These are phyloP conservation scores for Rhinogobius similis DNA, from an alignment of 2,113 vertebrate species.

Conservation along the genomic window DNA sequence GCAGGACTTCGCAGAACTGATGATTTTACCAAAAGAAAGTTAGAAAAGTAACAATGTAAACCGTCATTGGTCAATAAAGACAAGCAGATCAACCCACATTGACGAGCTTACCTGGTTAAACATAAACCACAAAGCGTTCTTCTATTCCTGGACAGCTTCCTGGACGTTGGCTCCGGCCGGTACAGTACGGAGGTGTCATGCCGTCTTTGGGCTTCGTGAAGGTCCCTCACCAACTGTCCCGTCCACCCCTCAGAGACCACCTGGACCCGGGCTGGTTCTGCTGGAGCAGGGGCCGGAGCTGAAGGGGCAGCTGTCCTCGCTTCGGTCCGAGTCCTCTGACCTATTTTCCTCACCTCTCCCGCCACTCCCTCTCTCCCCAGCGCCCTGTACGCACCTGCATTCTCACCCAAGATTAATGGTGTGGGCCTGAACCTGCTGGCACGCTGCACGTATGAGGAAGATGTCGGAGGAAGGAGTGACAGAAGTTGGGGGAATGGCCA, in stretches of 20 bases:
- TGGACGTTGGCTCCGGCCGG: conserved; percentile 7
- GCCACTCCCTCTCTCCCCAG: conserved; percentile 50
- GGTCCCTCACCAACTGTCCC: conserved; percentile 71
- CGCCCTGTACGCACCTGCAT: conserved; percentile 47
- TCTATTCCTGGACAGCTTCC: conserved; percentile 34
- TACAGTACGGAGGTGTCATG: conserved; percentile 23
- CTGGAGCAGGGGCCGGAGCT: conserved; percentile 51
- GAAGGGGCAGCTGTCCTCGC: conserved; percentile 74
- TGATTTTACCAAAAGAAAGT: too few relatives aligned
- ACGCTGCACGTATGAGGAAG: conserved; percentile 56
- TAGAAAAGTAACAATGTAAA: too few relatives aligned
- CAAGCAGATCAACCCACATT: too few relatives aligned
- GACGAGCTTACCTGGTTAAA: background rate
- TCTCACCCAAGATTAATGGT: conserved; percentile 77
- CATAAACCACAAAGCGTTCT: background rate
- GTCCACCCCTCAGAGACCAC: conserved; percentile 33
- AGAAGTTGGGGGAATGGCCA: conserved; percentile 49
- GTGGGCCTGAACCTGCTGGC: conserved; percentile 75
- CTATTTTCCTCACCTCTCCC: conserved; percentile 71
- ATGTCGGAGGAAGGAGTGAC: conserved; percentile 61
- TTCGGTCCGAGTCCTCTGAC: conserved; percentile 79
- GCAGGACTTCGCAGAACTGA: too few relatives aligned
- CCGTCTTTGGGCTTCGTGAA: conserved; percentile 35
- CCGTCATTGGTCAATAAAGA: too few relatives aligned
- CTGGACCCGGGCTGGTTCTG: conserved; percentile 32